Percentiles rank a stretch among this genome's conserved stretches.
phyloP scores from a whole-genome alignment of 2,797 vertebrate species.

The Crenichthys baileyi region DNA sequence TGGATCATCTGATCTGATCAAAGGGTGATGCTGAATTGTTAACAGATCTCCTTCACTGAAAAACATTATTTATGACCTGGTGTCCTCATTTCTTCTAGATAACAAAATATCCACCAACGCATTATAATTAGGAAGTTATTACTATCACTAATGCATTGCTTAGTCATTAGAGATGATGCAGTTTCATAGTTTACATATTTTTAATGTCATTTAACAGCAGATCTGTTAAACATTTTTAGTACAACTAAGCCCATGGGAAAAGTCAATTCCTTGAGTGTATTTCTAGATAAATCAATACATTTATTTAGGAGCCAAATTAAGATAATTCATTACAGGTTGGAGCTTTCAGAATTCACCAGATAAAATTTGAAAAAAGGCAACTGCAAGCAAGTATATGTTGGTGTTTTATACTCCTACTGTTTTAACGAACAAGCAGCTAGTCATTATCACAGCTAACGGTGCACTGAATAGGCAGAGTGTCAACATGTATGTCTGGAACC shows the following conservation, averaged over 20 bases:
- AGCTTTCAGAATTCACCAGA: too few relatives aligned
- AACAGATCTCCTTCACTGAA: neutral
- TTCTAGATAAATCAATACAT: neutral
- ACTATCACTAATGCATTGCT: too few relatives aligned
- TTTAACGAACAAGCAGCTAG: neutral
- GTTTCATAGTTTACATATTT: neutral
- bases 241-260: neutral
- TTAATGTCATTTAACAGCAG: neutral
- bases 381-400: neutral
- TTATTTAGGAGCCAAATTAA: neutral
- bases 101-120: neutral
- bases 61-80: neutral
- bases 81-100: neutral
- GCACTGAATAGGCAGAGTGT: neutral
- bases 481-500: neutral
- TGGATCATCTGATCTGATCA: neutral
- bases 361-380: neutral
- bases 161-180: neutral
- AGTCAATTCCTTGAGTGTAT: neutral
- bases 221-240: neutral
- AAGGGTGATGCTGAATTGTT: neutral
- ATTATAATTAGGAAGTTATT: neutral
- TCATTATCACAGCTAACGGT: neutral
- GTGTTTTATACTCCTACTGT: neutral
- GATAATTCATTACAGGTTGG: too few relatives aligned